Conservation (phyloP, 2,888 invertebrate species). For the Aricia artaxerxes region DNA sequence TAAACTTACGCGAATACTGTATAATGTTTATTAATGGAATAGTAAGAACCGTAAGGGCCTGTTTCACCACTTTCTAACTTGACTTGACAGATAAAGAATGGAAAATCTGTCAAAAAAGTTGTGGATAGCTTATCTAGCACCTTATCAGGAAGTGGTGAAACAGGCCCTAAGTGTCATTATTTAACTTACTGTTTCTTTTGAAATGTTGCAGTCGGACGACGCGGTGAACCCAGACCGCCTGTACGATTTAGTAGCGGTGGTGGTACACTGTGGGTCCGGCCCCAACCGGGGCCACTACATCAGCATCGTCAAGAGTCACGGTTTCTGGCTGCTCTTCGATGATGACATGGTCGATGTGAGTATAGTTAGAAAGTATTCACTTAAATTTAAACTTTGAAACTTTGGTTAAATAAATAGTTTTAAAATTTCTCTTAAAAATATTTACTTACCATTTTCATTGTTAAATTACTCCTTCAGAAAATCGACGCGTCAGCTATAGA, state of each 20-base stretch:
- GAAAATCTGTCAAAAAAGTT: too few relatives aligned
- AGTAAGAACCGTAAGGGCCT: background rate
- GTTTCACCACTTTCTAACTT: too few relatives aligned
- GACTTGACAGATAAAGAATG: too few relatives aligned
- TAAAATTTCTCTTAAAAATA: too few relatives aligned
- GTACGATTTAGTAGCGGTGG: constrained; percentile 99
- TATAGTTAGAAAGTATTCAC: constrained; percentile 44
- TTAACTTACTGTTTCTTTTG: background rate
- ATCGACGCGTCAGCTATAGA: constrained; percentile 99
- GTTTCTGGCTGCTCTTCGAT: constrained; percentile 99
- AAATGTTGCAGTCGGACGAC: constrained; percentile 91
- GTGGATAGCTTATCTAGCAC: too few relatives aligned
- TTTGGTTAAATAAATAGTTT: too few relatives aligned
- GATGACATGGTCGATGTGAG: constrained; percentile 99
- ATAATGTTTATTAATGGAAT: constrained; percentile 49
- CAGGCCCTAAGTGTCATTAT: too few relatives aligned
- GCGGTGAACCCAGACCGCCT: constrained; percentile 98
- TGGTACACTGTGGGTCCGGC: constrained; percentile 99
- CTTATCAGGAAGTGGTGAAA: too few relatives aligned
- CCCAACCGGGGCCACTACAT: constrained; percentile 99
- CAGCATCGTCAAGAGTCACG: constrained; percentile 99
- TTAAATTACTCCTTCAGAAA: constrained; percentile 84
- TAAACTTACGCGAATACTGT: too few relatives aligned
- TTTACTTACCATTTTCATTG: too few relatives aligned
- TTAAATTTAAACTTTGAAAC: too few relatives aligned